Conservation (phyloP, 2,888 invertebrate species). For the Acanthococcus lagerstroemiae region DNA sequence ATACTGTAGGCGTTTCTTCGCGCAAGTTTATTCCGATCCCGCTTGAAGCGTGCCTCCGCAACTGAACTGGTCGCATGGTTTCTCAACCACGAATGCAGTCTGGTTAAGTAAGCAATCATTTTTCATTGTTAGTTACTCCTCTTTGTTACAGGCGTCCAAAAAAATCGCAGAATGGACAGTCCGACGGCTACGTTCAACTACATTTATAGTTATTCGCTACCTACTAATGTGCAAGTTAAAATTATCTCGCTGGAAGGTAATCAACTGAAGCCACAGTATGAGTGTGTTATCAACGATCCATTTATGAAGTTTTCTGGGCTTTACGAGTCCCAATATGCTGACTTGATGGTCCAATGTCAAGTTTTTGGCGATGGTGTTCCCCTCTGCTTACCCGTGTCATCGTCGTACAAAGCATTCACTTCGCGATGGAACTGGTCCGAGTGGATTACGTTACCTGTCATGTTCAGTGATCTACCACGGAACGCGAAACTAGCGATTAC, state of each 20-base stretch:
- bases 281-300: constrained; percentile 75
- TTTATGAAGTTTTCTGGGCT: constrained; percentile 83
- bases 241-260: constrained; percentile 93
- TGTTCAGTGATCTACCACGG: constrained; percentile 81
- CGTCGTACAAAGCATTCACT: constrained; percentile 84
- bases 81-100: no score
- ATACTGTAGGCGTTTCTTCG: no score
- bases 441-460: constrained; percentile 84
- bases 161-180: neutral
- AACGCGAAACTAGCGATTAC: constrained; percentile 78
- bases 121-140: neutral
- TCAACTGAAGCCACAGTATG: constrained; percentile 74
- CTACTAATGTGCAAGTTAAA: constrained; percentile 79
- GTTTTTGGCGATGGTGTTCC: constrained; percentile 70
- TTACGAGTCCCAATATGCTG: constrained; percentile 73
- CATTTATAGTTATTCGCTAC: constrained; percentile 84
- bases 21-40: no score
- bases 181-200: constrained; percentile 66
- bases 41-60: no score
- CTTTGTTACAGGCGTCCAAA: neutral
- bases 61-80: no score
- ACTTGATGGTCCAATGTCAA: constrained; percentile 79
- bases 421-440: constrained; percentile 97
- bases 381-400: constrained; percentile 73
- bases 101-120: neutral